phyloP scores from a whole-genome alignment of 1,140 invertebrate genomes.

The Saccostrea echinata region DNA sequence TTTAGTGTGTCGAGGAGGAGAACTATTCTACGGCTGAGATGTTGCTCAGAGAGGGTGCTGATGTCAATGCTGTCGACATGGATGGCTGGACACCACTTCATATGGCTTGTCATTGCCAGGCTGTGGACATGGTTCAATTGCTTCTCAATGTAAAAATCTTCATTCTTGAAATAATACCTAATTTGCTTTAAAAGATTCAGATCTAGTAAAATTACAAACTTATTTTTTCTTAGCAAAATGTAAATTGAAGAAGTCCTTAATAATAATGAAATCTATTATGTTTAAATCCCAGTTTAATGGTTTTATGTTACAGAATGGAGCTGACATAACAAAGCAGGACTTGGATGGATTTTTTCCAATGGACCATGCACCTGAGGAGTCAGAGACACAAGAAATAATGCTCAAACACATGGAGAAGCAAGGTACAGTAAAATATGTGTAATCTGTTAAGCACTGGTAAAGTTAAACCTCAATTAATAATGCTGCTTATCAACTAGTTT shows the following conservation, averaged over 20 bases:
- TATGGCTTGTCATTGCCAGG: slow-evolving; percentile 89
- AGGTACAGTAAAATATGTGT: slow-evolving; percentile 49
- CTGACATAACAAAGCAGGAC: slow-evolving; percentile 61
- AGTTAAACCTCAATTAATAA: background rate
- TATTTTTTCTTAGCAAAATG: background rate
- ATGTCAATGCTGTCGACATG: slow-evolving; percentile 88
- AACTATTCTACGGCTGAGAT: slow-evolving; percentile 70
- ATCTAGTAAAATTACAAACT: background rate
- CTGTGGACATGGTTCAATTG: slow-evolving; percentile 85
- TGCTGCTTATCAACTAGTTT: background rate
- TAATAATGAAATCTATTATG: too few relatives aligned
- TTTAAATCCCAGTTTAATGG: too few relatives aligned
- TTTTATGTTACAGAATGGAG: slow-evolving; percentile 62
- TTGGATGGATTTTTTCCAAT: slow-evolving; percentile 69
- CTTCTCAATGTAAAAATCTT: slow-evolving; percentile 80
- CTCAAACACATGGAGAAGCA: slow-evolving; percentile 58
- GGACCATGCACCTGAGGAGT: slow-evolving; percentile 62
- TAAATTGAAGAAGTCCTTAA: too few relatives aligned
- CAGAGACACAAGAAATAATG: slow-evolving; percentile 59
- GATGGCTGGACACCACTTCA: slow-evolving; percentile 90
- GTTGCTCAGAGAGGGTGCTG: slow-evolving; percentile 85
- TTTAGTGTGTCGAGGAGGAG: slow-evolving; percentile 71
- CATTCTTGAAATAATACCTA: background rate
- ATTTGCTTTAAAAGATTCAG: too few relatives aligned
- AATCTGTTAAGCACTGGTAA: too few relatives aligned